Conservation (phyloP, 2,113 vertebrate species). For the Myrmecophaga tridactyla region DNA sequence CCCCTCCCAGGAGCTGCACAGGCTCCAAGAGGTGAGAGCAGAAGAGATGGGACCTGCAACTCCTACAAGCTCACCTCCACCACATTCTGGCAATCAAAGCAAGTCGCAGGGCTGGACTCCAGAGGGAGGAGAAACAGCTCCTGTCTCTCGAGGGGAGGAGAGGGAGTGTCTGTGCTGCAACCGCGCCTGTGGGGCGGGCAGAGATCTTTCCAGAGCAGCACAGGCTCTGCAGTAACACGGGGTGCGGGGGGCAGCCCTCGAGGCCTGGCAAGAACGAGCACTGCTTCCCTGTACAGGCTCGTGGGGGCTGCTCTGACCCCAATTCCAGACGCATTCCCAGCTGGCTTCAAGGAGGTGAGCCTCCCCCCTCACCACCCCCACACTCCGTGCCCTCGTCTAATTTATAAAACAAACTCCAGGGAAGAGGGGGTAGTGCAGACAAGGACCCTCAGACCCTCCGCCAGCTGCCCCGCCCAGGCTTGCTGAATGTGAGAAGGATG, state of each 20-base stretch:
- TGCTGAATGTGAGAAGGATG: too few species aligned
- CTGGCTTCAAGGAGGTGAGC: constrained; percentile 72
- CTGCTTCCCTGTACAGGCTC: too few species aligned
- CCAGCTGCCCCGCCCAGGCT: too few species aligned
- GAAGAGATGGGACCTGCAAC: background rate
- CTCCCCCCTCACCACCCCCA: too few species aligned
- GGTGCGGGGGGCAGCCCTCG: too few species aligned
- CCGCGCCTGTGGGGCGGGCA: too few species aligned
- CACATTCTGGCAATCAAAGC: background rate
- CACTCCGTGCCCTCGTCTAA: constrained; percentile 77
- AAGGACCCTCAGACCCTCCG: constrained; percentile 75
- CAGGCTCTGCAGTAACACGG: too few species aligned
- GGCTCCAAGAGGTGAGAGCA: background rate
- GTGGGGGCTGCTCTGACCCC: background rate
- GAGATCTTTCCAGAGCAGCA: too few species aligned
- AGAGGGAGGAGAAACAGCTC: background rate
- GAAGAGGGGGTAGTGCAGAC: constrained; percentile 76
- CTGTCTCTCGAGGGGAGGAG: fast-evolving
- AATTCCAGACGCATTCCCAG: background rate
- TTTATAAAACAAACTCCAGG: constrained; percentile 82
- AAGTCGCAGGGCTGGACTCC: background rate
- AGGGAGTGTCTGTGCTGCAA: background rate
- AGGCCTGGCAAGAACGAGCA: too few species aligned
- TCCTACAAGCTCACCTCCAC: fast-evolving
- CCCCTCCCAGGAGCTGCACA: fast-evolving